phyloP scores from a whole-genome alignment of 2,888 invertebrate genomes.

The Hirtodrosophila histrioides region DNA sequence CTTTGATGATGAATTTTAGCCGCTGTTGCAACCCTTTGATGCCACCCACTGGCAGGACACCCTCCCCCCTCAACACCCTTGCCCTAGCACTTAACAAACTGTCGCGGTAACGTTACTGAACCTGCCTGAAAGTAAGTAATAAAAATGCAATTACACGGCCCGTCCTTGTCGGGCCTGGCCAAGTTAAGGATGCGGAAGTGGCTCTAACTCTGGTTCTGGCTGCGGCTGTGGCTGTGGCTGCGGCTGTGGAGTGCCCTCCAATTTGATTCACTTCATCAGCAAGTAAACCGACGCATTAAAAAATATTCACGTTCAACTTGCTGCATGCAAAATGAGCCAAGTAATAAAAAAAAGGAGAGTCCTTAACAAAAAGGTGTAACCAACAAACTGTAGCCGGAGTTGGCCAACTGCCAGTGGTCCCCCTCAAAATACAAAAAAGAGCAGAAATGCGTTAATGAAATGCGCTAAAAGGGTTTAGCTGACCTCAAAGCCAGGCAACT shows the following conservation, averaged over 20 bases:
- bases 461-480: conserved; percentile 74
- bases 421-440: conserved; percentile 5
- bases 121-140: conserved; percentile 64
- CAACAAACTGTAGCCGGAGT: conserved; percentile 16
- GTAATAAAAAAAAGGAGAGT: conserved; percentile 47
- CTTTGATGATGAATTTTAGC: conserved; percentile 81
- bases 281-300: conserved; percentile 76
- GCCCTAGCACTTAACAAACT: conserved; percentile 67
- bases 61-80: not conserved
- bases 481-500: conserved; percentile 56
- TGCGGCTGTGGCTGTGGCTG: conserved; percentile 10
- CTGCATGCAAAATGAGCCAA: conserved; percentile 73
- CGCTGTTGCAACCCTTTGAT: conserved; percentile 59
- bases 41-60: not conserved
- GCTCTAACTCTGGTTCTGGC: conserved; percentile 5
- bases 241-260: conserved; percentile 38
- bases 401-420: conserved; percentile 4
- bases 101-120: conserved; percentile 48
- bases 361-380: conserved; percentile 45
- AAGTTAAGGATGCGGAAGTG: conserved; percentile 45
- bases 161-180: conserved; percentile 28
- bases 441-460: conserved; percentile 61
- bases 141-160: conserved; percentile 80
- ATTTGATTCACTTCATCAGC: conserved; percentile 81
- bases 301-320: conserved; percentile 63